These are phyloP conservation scores for Agonum fuliginosum DNA, from an alignment of 2,888 invertebrate species.

Conservation along the genomic window DNA sequence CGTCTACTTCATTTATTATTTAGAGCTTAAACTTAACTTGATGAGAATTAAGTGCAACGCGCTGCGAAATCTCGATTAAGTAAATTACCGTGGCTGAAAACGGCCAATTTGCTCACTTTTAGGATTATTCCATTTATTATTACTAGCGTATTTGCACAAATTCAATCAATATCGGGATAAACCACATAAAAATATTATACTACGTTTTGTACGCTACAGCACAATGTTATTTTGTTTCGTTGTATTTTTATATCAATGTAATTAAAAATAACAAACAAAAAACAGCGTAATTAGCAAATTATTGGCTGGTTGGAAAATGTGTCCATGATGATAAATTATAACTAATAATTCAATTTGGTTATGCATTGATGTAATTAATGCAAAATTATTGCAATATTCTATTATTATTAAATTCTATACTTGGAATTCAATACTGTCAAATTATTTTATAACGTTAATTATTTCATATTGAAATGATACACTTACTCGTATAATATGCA, in stretches of 20 bases:
- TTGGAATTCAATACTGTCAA: too few relatives aligned
- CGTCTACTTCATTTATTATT: slow-evolving; percentile 52
- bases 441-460: too few relatives aligned
- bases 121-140: slow-evolving; percentile 26
- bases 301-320: too few relatives aligned
- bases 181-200: slow-evolving; percentile 11
- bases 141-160: slow-evolving; percentile 1
- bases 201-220: background rate
- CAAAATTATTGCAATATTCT: too few relatives aligned
- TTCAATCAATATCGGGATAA: slow-evolving; percentile 13
- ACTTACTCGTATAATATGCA: too few relatives aligned
- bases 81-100: slow-evolving; percentile 4
- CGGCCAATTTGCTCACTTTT: background rate
- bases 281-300: too few relatives aligned
- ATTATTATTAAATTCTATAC: too few relatives aligned
- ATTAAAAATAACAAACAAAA: background rate
- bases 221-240: background rate
- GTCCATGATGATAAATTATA: background rate
- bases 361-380: background rate
- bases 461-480: too few relatives aligned
- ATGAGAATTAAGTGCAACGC: slow-evolving; percentile 28
- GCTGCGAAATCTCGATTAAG: slow-evolving; percentile 1
- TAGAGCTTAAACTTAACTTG: slow-evolving; percentile 32
- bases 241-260: background rate
- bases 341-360: background rate